A percentile compares a stretch with the other conserved stretches of the same genome.
Evolutionary conservation across 2,797 vertebrate genomes (phyloP).

Genomic region (Pachyuromys duprasi): DNA sequence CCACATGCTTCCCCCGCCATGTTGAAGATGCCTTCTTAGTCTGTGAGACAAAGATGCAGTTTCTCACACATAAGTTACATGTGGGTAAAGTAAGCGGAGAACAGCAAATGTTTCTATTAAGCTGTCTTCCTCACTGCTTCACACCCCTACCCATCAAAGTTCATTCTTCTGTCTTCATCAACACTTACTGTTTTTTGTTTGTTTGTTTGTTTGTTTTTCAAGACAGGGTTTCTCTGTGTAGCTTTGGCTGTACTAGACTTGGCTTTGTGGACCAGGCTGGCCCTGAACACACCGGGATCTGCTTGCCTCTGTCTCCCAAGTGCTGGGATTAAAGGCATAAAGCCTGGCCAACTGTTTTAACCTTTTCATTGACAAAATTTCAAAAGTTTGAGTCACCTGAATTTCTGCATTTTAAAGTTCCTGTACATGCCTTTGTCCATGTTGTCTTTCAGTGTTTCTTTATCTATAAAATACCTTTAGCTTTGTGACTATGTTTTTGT

Average conservation of each 20-base stretch:
- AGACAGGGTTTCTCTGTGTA: no score
- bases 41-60: neutral
- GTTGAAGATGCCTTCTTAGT: neutral
- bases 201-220: no score
- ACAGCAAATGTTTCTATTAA: neutral
- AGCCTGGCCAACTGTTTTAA: no score
- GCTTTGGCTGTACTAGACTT: no score
- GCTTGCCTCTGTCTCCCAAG: no score
- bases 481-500: constrained; percentile 4
- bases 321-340: neutral
- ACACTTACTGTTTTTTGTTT: neutral
- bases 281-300: no score
- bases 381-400: neutral
- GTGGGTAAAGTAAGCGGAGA: neutral
- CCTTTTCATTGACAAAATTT: neutral
- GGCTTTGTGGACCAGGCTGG: no score
- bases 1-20: neutral
- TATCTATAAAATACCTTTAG: neutral
- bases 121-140: neutral
- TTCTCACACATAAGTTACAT: neutral
- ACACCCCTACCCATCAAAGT: neutral
- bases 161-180: neutral
- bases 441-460: neutral
- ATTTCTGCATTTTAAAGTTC: constrained; percentile 5
- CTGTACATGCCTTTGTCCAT: neutral